phyloP scores from a whole-genome alignment of 2,888 invertebrate genomes.

The Diarsia brunnea region DNA sequence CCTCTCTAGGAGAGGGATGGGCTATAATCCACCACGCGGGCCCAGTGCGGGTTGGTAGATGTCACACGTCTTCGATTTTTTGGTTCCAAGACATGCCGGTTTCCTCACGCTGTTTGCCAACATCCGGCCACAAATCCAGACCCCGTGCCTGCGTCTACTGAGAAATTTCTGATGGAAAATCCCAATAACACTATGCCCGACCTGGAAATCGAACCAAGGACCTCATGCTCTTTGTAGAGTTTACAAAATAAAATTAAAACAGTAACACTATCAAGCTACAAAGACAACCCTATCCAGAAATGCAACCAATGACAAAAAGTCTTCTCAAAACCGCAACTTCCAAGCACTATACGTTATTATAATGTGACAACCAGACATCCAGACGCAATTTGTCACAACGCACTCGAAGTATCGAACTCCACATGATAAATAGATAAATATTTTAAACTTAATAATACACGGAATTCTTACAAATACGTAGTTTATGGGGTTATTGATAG shows the following conservation, averaged over 20 bases:
- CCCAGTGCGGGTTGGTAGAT: no score
- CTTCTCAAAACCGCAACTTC: slow-evolving; percentile 68
- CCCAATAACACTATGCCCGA: no score
- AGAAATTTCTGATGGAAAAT: no score
- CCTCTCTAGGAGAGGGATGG: no score
- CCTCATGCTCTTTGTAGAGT: neutral
- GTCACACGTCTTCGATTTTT: no score
- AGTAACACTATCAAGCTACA: neutral
- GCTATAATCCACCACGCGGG: no score
- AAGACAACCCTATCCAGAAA: slow-evolving; percentile 57
- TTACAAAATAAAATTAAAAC: neutral
- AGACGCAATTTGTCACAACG: slow-evolving; percentile 64
- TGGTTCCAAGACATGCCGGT: no score
- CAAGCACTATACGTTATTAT: slow-evolving; percentile 46
- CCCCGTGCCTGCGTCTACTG: no score
- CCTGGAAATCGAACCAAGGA: no score
- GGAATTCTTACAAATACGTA: slow-evolving; percentile 37
- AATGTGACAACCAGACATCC: slow-evolving; percentile 51
- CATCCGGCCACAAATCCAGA: no score
- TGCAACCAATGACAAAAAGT: slow-evolving; percentile 64
- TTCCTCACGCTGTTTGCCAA: no score
- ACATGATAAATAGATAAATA: slow-evolving; percentile 50
- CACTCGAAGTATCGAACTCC: slow-evolving; percentile 51
- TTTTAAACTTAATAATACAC: slow-evolving; percentile 52
- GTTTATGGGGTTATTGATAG: slow-evolving; percentile 36